A percentile compares a stretch with the other conserved stretches of the same genome.
phyloP scores from a whole-genome alignment of 2,888 invertebrate species.

The Colletes collaris region DNA sequence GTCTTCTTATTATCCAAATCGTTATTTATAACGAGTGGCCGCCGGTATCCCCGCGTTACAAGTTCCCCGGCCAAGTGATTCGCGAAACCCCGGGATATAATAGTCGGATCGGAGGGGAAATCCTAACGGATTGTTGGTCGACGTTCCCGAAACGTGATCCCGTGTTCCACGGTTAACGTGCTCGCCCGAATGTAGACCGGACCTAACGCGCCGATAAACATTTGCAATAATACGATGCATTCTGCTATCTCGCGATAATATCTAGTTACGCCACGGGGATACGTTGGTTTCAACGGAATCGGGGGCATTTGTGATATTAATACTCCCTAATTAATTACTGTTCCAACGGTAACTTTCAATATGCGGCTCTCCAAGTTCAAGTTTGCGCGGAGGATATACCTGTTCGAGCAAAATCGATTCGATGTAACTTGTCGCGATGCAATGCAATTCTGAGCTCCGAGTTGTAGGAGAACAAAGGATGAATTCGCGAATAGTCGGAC shows the following conservation, averaged over 20 bases:
- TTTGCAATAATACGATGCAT: constrained; percentile 18
- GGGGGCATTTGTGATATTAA: constrained; percentile 33
- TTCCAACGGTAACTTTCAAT: constrained; percentile 43
- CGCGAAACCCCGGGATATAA: constrained; percentile 22
- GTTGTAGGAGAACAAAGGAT: constrained; percentile 23
- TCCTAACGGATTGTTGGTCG: constrained; percentile 3
- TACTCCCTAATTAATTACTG: constrained; percentile 43
- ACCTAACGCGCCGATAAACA: constrained; percentile 40
- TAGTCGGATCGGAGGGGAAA: constrained; percentile 22
- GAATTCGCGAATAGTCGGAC: background rate
- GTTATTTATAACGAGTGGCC: constrained; percentile 20
- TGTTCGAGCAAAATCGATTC: constrained; percentile 34
- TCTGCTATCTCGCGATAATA: constrained; percentile 17
- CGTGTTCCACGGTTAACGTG: background rate
- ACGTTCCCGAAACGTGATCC: background rate
- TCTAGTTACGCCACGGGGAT: background rate
- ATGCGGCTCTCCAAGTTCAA: constrained; percentile 23
- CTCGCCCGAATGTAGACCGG: constrained; percentile 18
- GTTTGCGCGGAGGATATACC: constrained; percentile 41
- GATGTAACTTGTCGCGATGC: constrained; percentile 41
- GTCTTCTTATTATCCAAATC: background rate
- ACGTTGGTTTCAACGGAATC: constrained; percentile 14
- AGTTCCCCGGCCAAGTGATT: constrained; percentile 7
- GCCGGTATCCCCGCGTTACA: background rate
- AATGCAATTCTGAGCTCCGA: constrained; percentile 19